Conservation (phyloP, 2,797 vertebrate species). For the Oophaga sylvatica region DNA sequence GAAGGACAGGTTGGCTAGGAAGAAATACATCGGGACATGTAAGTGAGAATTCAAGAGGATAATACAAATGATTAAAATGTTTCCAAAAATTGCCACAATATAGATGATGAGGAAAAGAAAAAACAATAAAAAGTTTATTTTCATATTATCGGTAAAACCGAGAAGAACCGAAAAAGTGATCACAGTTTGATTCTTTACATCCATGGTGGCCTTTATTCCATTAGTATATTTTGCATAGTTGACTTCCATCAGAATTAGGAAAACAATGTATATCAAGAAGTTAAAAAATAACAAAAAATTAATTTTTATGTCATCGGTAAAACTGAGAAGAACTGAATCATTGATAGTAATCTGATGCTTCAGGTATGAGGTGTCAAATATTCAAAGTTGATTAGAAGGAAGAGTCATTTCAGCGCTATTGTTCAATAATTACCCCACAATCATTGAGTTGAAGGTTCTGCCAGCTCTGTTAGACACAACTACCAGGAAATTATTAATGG, state of each 20-base stretch:
- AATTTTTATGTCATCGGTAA: not conserved
- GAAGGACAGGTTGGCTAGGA: conserved; percentile 30
- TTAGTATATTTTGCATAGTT: no score
- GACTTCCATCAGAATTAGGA: no score
- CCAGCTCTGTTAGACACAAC: no score
- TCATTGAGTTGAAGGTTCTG: no score
- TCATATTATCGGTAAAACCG: conserved; percentile 6
- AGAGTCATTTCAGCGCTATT: no score
- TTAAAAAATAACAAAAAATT: conserved; percentile 39
- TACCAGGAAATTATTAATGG: no score
- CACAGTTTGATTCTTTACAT: not conserved
- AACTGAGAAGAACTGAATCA: conserved; percentile 28
- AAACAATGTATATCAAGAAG: not conserved
- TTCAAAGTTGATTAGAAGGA: no score
- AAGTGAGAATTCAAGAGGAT: not conserved
- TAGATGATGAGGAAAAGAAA: conserved; percentile 9
- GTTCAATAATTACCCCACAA: no score
- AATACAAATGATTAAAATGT: conserved; percentile 1
- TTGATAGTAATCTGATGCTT: not conserved
- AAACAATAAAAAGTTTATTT: conserved; percentile 29
- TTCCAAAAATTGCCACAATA: not conserved
- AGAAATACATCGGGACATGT: conserved; percentile 38
- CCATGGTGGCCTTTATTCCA: not conserved
- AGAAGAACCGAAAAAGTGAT: conserved; percentile 10
- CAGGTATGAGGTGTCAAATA: no score